phyloP scores from a whole-genome alignment of 2,113 vertebrate species.

The Psilopogon haemacephalus region DNA sequence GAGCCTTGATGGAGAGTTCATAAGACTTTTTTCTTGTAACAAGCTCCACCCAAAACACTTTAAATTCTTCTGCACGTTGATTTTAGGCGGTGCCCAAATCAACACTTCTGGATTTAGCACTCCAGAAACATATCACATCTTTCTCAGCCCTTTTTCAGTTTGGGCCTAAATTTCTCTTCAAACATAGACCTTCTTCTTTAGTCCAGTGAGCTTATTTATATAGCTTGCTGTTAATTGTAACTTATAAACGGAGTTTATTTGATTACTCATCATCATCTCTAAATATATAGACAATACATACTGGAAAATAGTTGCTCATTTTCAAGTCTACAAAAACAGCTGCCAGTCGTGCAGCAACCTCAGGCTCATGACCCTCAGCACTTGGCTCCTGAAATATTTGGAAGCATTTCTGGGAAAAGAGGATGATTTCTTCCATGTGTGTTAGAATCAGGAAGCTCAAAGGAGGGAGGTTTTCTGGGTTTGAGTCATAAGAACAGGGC shows the following conservation, averaged over 20 bases:
- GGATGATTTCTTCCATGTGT: background rate
- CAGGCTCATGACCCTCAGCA: background rate
- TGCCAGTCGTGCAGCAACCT: background rate
- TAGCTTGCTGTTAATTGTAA: no score
- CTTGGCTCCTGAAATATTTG: background rate
- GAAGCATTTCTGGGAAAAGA: background rate
- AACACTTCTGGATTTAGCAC: background rate
- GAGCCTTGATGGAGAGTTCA: background rate
- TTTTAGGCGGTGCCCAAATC: background rate
- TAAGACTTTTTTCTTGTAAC: background rate
- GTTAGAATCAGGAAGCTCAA: background rate
- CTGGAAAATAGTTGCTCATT: background rate
- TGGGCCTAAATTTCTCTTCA: background rate
- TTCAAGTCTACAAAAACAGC: background rate
- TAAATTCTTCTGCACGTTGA: background rate
- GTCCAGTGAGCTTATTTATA: background rate
- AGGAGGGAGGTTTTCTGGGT: background rate
- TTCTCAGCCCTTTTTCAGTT: background rate
- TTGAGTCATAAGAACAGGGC: background rate
- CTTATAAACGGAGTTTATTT: no score
- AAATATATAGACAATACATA: background rate
- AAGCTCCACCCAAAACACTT: background rate
- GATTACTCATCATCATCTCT: background rate
- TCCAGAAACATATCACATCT: accelerated
- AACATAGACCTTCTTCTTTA: background rate